Percentiles rank a stretch among this genome's conserved stretches.
phyloP scores from a whole-genome alignment of 2,888 invertebrate genomes.

The Stegana nigrithorax region DNA sequence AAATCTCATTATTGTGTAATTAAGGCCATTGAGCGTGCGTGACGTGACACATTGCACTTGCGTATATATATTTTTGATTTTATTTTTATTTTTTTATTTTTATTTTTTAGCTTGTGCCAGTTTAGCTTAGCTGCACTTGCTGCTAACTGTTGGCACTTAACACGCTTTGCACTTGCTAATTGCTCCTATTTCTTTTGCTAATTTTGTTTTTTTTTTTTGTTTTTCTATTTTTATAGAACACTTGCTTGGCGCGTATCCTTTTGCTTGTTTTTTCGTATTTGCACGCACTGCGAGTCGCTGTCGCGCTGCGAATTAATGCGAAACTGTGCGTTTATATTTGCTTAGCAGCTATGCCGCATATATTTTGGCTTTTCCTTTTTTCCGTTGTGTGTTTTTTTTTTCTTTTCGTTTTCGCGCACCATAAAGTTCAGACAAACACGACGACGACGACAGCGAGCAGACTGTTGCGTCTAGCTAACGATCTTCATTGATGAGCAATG shows the following conservation, averaged over 20 bases:
- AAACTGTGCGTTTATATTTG: conserved; percentile 52
- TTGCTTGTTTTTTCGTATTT: conserved; percentile 7
- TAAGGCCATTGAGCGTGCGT: background rate
- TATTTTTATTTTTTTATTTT: conserved; percentile 30
- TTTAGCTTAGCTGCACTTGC: too few species aligned
- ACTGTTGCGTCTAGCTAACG: background rate
- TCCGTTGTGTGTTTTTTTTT: too few species aligned
- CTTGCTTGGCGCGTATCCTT: conserved; percentile 3
- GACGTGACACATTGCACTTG: background rate
- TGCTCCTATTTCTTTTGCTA: background rate
- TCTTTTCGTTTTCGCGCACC: too few species aligned
- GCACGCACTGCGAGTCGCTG: conserved; percentile 39
- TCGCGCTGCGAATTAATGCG: conserved; percentile 55
- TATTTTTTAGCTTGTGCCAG: background rate
- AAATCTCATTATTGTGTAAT: conserved; percentile 13
- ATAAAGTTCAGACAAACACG: too few species aligned
- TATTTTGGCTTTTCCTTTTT: conserved; percentile 18
- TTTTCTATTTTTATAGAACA: background rate
- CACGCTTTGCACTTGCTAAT: conserved; percentile 35
- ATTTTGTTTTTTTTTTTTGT: conserved; percentile 10
- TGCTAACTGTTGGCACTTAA: too few species aligned
- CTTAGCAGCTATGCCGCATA: too few species aligned
- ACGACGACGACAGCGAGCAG: conserved; percentile 33
- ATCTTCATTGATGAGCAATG: conserved; percentile 4
- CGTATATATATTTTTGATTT: background rate